Percentiles rank a stretch among this genome's conserved stretches.
These are phyloP conservation scores for Egretta garzetta DNA, from an alignment of 2,113 vertebrate genomes.

Conservation along the genomic window DNA sequence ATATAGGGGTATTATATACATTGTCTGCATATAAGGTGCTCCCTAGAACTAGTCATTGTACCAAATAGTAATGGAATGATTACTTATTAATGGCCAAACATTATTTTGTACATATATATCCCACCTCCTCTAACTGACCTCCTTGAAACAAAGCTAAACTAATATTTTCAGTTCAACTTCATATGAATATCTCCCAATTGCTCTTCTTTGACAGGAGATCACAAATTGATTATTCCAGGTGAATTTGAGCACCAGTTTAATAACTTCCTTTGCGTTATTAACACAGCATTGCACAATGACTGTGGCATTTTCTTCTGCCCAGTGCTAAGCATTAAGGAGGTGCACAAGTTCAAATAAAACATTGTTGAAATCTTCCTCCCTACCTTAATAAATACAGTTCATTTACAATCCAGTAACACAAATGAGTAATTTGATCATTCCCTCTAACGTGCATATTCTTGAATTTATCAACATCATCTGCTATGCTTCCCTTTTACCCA, in stretches of 20 bases:
- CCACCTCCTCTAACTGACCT: neutral
- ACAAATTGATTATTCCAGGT: neutral
- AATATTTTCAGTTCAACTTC: neutral
- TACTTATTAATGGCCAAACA: neutral
- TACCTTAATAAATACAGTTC: neutral
- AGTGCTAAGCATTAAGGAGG: neutral
- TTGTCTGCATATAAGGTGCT: neutral
- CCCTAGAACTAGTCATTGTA: neutral
- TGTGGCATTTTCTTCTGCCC: neutral
- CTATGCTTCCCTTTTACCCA: constrained; percentile 51
- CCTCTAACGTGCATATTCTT: constrained; percentile 35
- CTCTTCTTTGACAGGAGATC: neutral
- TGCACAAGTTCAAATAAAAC: neutral
- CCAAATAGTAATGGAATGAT: neutral
- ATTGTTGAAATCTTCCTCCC: neutral
- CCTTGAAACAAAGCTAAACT: neutral
- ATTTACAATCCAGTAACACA: neutral
- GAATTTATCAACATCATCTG: constrained; percentile 61
- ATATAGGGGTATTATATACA: neutral
- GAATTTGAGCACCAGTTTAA: neutral
- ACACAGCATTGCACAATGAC: neutral
- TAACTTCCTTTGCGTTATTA: neutral
- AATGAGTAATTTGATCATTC: constrained; percentile 40
- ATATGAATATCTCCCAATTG: neutral
- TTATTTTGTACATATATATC: neutral